These are phyloP conservation scores for Ophion ventricosus DNA, from an alignment of 2,888 invertebrate species.

Conservation along the genomic window DNA sequence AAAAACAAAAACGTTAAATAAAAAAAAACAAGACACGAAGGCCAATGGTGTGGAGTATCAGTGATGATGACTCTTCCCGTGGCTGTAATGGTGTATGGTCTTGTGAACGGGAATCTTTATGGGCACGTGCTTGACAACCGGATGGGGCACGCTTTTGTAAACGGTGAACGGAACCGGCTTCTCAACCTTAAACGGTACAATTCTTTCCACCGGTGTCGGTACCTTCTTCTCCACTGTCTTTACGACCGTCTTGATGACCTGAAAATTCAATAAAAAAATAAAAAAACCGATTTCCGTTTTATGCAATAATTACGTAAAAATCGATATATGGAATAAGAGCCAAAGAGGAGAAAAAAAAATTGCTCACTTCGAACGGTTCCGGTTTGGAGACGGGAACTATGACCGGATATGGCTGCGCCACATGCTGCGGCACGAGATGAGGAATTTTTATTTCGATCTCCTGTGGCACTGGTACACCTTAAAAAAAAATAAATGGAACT, in stretches of 20 bases:
- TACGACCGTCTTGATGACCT: conserved; percentile 75
- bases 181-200: conserved; percentile 87
- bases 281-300: background rate
- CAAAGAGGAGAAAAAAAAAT: background rate
- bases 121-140: conserved; percentile 87
- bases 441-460: conserved; percentile 85
- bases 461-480: conserved; percentile 85
- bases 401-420: conserved; percentile 87
- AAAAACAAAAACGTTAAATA: background rate
- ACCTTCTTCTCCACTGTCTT: conserved; percentile 79
- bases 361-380: conserved; percentile 76
- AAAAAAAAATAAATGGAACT: background rate
- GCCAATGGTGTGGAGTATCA: conserved; percentile 1
- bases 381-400: conserved; percentile 87
- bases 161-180: conserved; percentile 89
- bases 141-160: conserved; percentile 87
- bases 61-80: conserved; percentile 39
- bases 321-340: background rate
- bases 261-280: conserved; percentile 17
- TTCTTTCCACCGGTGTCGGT: conserved; percentile 88
- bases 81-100: conserved; percentile 86
- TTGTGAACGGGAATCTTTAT: conserved; percentile 89
- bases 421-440: conserved; percentile 84
- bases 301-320: conserved; percentile 9
- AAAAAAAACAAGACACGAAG: conserved; percentile 9